Base-by-base conservation (phyloP, 1,140 invertebrate genomes). In the Lepidotrigona ventralis region DNA sequence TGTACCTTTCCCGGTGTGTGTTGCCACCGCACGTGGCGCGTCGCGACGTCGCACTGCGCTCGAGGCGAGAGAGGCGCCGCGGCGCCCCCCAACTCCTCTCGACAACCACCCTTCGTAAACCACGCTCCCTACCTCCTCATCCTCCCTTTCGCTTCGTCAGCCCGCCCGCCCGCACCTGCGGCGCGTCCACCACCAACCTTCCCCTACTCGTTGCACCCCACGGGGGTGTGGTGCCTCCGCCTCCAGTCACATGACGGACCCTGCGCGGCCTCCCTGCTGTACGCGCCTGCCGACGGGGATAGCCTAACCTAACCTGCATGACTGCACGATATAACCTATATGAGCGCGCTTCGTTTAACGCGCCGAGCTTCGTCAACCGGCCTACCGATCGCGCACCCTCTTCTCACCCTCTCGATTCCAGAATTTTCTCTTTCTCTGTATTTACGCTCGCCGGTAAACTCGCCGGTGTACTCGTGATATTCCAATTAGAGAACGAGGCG, bases 11-110 rank as follows among this genome's bases (percentile, higher is more conserved):
- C 74, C 84, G 86, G 83, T 86, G 80, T 89, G 81, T 88, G 86
- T 88, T 86, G 84, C 86, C 88, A 87, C 93, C 91, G 92, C 93
- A 93, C 93, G 93, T 94, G 93, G 93, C 92, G 93, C 93, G 91
- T 93, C 92, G 93, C 93, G 92, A 94, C 92, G 92, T 94, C 93
- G 93, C 93, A 94, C 93, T 94, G 93, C 89, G 93, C 93, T 94
- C 88, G 88, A 90, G 93, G 93, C 93, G 68, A 93, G 84, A 90
- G 88, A 91, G 88, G 91, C 92, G 91, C 90, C 91, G 90, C 88
- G 92, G 90, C 91, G 88, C 91, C 91, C 89, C 90, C 70, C 66
- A 26, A 21, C 81, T 39, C 81, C 66, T 70, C 73, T 78, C 81
- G 74, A 70, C 56, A 12, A 23, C 81, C 81, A 54, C 81, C 81